These are phyloP conservation scores for Achlya flavicornis DNA, from an alignment of 2,888 invertebrate genomes.

Conservation along the genomic window DNA sequence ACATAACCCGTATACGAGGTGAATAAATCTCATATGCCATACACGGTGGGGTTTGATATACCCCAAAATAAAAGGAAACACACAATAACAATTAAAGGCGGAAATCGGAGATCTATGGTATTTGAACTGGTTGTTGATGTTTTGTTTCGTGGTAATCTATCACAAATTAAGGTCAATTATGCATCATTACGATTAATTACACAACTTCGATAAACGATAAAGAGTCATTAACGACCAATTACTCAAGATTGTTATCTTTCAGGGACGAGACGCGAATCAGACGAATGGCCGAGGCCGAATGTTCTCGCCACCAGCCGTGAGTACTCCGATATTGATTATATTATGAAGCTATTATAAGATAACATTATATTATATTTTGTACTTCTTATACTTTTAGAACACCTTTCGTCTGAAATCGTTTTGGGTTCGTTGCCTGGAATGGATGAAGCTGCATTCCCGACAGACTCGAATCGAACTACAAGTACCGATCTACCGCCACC, in stretches of 20 bases:
- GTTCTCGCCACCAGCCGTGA: conserved; percentile 64
- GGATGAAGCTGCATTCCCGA: background rate
- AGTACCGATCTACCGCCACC: conserved; percentile 60
- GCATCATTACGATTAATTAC: no score
- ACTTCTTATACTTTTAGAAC: background rate
- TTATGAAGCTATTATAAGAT: background rate
- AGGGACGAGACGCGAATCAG: conserved; percentile 43
- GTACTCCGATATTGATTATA: conserved; percentile 29
- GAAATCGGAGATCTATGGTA: no score
- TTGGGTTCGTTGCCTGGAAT: background rate
- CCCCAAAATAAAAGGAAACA: no score
- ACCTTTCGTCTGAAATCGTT: background rate
- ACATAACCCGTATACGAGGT: no score
- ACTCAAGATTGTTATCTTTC: conserved; percentile 4
- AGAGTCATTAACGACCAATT: background rate
- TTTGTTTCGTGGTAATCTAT: no score
- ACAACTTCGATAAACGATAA: no score
- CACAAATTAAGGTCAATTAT: no score
- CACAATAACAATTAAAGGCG: no score
- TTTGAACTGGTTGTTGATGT: no score
- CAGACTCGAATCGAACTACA: conserved; percentile 3
- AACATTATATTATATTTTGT: background rate
- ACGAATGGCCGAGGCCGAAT: conserved; percentile 60
- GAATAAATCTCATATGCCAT: no score
- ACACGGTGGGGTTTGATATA: no score